Evolutionary conservation across 2,113 vertebrate genomes (phyloP).

Genomic region (Thomomys bottae): DNA sequence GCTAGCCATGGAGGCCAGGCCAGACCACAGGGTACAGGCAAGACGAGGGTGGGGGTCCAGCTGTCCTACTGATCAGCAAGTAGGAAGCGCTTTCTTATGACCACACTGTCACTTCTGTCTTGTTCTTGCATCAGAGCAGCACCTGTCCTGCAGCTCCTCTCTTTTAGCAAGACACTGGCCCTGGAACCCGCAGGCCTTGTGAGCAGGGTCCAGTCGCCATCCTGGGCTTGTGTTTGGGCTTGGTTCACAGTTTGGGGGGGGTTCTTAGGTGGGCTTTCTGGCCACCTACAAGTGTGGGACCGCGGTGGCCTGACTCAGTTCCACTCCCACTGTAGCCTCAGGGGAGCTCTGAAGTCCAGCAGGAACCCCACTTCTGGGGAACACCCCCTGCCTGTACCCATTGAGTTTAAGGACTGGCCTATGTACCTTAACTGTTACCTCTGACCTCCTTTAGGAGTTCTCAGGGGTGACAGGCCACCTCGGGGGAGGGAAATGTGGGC

Average conservation of each 20-base stretch:
- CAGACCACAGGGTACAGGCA: background rate
- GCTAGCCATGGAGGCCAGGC: background rate
- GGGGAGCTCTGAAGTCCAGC: background rate
- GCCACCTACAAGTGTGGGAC: no score
- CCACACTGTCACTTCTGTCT: background rate
- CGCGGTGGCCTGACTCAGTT: background rate
- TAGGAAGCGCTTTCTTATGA: background rate
- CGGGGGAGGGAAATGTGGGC: background rate
- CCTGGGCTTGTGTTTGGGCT: background rate
- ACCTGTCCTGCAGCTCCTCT: no score
- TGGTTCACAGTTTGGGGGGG: background rate
- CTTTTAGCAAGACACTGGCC: background rate
- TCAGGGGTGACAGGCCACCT: background rate
- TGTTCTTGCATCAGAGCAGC: background rate
- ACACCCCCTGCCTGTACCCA: no score
- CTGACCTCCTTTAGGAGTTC: conserved; percentile 2
- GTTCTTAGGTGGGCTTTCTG: background rate
- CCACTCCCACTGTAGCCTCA: background rate
- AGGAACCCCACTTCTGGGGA: background rate
- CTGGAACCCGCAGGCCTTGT: background rate
- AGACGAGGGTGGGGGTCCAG: background rate
- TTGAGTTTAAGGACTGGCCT: background rate
- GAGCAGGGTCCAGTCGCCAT: background rate
- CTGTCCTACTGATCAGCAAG: background rate
- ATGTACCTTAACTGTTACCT: background rate